Evolutionary conservation across 2,888 invertebrate genomes (phyloP).

Genomic region (Agrochola circellaris): DNA sequence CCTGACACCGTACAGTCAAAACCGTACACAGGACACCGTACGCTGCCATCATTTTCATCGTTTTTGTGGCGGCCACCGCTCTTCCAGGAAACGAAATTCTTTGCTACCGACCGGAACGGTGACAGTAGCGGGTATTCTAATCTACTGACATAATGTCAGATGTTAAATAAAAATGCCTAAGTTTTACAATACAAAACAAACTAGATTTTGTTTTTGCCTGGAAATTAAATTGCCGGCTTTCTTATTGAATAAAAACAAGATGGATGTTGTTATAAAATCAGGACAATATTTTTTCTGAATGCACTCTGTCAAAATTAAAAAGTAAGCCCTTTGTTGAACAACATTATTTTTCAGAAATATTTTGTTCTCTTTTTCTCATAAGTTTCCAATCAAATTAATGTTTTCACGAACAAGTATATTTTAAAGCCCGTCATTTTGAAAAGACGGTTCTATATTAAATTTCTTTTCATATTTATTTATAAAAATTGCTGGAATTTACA

Average conservation of each 20-base stretch:
- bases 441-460: neutral
- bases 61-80: too few relatives aligned
- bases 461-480: neutral
- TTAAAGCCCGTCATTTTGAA: neutral
- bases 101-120: too few relatives aligned
- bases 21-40: too few relatives aligned
- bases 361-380: neutral
- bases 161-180: too few relatives aligned
- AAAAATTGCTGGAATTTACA: neutral
- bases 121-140: too few relatives aligned
- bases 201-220: neutral
- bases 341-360: neutral
- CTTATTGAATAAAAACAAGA: neutral
- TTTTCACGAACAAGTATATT: slow-evolving; percentile 1
- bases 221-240: neutral
- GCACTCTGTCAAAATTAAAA: neutral
- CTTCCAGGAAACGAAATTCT: too few relatives aligned
- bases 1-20: too few relatives aligned
- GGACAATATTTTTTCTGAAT: neutral
- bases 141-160: too few relatives aligned
- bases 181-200: neutral
- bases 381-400: slow-evolving; percentile 13
- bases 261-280: neutral
- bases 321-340: neutral
- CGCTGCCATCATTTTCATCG: too few relatives aligned